Conservation (phyloP, 2,113 vertebrate genomes). For the Nycticebus coucang region DNA sequence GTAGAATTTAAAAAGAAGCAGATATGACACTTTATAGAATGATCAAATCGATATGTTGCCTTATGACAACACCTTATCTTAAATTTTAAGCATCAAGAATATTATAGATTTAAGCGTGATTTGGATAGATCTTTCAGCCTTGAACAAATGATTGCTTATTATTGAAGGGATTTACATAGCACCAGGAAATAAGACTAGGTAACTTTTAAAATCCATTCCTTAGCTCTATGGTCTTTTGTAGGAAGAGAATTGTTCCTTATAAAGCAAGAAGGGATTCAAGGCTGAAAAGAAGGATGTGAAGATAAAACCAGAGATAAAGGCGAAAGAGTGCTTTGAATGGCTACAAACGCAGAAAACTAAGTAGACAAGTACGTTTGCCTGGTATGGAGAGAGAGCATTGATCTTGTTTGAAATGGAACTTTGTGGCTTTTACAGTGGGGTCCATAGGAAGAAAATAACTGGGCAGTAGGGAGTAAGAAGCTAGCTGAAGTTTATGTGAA, state of each 20-base stretch:
- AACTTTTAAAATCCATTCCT: neutral
- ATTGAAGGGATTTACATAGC: neutral
- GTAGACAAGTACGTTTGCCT: neutral
- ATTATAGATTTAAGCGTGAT: neutral
- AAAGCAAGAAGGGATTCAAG: constrained; percentile 21
- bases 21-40: neutral
- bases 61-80: neutral
- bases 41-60: neutral
- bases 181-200: neutral
- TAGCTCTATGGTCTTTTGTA: neutral
- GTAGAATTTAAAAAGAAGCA: constrained; percentile 12
- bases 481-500: neutral
- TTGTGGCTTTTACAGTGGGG: neutral
- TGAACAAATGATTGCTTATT: neutral
- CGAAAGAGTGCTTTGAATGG: neutral
- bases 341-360: neutral
- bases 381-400: neutral
- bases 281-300: neutral
- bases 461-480: neutral
- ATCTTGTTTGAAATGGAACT: neutral
- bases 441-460: neutral
- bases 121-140: constrained; percentile 16
- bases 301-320: neutral
- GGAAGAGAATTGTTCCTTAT: neutral
- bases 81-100: neutral